Conservation (phyloP, 2,888 invertebrate genomes). For the Nephrotoma appendiculata region DNA sequence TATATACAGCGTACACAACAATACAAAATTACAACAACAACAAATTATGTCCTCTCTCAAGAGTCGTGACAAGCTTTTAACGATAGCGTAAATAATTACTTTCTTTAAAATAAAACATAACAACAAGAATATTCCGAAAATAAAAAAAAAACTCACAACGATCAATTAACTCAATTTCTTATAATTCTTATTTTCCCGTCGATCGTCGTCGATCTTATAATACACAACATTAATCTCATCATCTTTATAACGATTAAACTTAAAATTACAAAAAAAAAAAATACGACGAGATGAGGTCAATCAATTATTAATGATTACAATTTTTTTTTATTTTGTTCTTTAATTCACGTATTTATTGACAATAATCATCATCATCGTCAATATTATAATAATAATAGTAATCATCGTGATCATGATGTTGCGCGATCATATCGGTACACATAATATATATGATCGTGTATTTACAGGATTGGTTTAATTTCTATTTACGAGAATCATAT, state of each 20-base stretch:
- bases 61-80: not conserved
- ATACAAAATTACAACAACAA: not conserved
- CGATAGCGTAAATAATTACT: not conserved
- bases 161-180: not conserved
- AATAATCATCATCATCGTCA: not conserved
- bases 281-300: not conserved
- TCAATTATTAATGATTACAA: not conserved
- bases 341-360: not conserved
- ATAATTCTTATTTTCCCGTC: not conserved
- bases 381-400: not conserved
- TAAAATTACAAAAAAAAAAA: not conserved
- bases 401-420: not conserved
- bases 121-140: not conserved
- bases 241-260: not conserved
- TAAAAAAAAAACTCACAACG: not conserved
- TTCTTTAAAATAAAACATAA: not conserved
- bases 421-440: not conserved
- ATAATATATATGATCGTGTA: not conserved
- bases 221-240: not conserved
- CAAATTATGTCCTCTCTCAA: not conserved
- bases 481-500: not conserved
- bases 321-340: not conserved
- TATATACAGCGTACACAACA: not conserved
- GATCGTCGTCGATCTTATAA: not conserved
- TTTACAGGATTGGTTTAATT: not conserved